phyloP scores from a whole-genome alignment of 1,140 invertebrate genomes.

The Drosophila ohnishii region DNA sequence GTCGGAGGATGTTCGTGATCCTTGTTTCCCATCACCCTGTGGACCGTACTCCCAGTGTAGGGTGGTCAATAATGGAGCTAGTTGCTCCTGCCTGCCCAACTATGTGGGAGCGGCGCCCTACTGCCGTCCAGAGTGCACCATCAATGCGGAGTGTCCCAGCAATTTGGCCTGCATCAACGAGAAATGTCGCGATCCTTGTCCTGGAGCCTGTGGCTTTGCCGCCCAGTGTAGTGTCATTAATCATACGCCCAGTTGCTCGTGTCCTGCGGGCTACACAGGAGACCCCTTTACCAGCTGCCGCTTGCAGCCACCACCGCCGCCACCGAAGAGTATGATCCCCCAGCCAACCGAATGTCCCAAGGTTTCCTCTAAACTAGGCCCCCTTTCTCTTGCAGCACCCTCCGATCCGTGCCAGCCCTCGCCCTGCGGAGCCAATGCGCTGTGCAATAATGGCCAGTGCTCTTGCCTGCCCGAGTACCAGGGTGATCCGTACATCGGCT shows the following conservation, averaged over 20 bases:
- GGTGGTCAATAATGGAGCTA: conserved; percentile 86
- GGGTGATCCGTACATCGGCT: conserved; percentile 90
- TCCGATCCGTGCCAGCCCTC: conserved; percentile 86
- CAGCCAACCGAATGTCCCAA: conserved; percentile 37
- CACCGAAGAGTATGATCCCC: conserved; percentile 76
- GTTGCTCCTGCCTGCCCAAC: conserved; percentile 87
- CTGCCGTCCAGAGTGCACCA: conserved; percentile 89
- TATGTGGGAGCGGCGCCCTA: conserved; percentile 89
- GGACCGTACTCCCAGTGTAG: conserved; percentile 89
- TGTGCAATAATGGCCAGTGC: conserved; percentile 90
- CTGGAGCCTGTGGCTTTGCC: conserved; percentile 87
- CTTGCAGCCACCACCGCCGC: conserved; percentile 82
- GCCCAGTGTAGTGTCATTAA: conserved; percentile 88
- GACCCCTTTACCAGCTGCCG: conserved; percentile 87
- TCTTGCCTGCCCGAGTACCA: conserved; percentile 89
- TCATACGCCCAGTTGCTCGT: conserved; percentile 88
- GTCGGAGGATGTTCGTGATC: conserved; percentile 85
- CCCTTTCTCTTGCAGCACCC: conserved; percentile 79
- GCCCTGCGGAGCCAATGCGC: conserved; percentile 89
- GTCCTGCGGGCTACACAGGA: conserved; percentile 87
- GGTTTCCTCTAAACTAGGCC: conserved; percentile 44
- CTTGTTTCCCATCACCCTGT: conserved; percentile 89
- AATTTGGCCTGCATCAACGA: conserved; percentile 88
- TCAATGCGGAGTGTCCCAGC: conserved; percentile 88
- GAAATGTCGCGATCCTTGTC: conserved; percentile 89